Conservation (phyloP, 1,140 invertebrate species). For the Neuroterus valhalla region DNA sequence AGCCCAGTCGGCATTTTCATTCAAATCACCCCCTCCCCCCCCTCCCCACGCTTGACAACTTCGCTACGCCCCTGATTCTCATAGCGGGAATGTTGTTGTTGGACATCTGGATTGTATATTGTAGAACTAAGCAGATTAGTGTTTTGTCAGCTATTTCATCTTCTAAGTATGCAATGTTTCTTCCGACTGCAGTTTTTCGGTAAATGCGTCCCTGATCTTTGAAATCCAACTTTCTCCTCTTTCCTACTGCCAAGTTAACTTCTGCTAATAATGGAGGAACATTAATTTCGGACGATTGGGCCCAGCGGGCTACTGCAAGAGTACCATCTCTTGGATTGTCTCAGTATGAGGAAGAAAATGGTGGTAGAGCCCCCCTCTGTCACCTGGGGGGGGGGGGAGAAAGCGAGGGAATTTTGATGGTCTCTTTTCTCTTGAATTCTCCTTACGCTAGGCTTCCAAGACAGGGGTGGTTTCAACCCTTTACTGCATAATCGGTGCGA, state of each 20-base stretch:
- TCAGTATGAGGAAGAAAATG: constrained; percentile 15
- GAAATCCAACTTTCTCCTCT: constrained; percentile 7
- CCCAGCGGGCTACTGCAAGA: constrained; percentile 60
- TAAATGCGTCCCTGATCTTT: constrained; percentile 1
- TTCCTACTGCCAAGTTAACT: constrained; percentile 58
- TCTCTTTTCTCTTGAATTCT: constrained; percentile 18
- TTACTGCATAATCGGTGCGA: constrained; percentile 66
- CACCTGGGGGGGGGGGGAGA: neutral
- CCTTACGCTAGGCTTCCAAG: constrained; percentile 12
- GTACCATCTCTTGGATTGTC: constrained; percentile 41
- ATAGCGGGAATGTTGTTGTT: constrained; percentile 48
- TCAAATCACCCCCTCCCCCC: too few relatives aligned
- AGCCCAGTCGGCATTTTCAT: too few relatives aligned
- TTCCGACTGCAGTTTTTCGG: neutral
- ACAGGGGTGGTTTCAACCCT: constrained; percentile 54
- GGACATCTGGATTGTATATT: constrained; percentile 62
- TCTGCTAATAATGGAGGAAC: constrained; percentile 70
- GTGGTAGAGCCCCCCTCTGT: too few relatives aligned
- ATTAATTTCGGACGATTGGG: constrained; percentile 72
- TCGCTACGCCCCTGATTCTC: too few relatives aligned
- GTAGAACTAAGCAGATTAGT: too few relatives aligned
- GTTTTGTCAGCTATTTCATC: too few relatives aligned
- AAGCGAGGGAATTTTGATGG: constrained; percentile 18
- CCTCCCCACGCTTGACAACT: too few relatives aligned
- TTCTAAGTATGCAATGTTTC: too few relatives aligned